Base-by-base conservation (phyloP, 2,888 invertebrate genomes). In the Maniola hyperantus region DNA sequence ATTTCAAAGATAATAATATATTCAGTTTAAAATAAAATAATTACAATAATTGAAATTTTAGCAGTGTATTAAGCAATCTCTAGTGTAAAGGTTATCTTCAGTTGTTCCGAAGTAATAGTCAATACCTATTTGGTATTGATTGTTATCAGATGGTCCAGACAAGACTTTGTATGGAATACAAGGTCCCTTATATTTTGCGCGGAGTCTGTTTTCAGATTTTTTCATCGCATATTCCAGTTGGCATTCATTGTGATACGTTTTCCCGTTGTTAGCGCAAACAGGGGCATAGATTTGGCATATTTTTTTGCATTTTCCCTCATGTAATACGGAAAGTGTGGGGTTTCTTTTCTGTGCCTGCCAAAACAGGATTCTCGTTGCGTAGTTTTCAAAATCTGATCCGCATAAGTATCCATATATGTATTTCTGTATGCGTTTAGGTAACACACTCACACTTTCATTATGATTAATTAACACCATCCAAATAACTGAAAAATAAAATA, bases 221-320 rank as follows among this genome's bases (percentile, higher is more conserved):
- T 46, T 55, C 18, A 61, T 73, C 2, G 70, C 75, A 61, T 68
- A 73, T 64, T 69, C 62, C 7, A 76, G 64, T 15, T 77, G 73
- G 69, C 76, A 77, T 57, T 71, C 63, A 48, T 76, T 77, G 39
- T 73, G 58, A 48, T 77, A 77, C 0, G 73, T 75, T 57, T 62
- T 73, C 20, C 67, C 67, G 53, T 75, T 60, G 46, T 66, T 73
- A 11, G 71, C 76, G 53, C 76, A 77, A 10, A 76, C 65, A 0
- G 74, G 76, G 7, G 51, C 58, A 39, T 74, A 73, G 46, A 74
- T 58, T 54, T 71, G 72, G 59, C 76, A 76, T 11, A 68, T 46
- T 61, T 68, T 71, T 50, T 71, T 74, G 62, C 76, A 77, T 36
- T 63, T 66, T 13, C 74, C 73, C 36, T 36, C 20, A 39, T 75